Evolutionary conservation across 53 echinoderm and acorn worm species (phyloP), one percentile per base, ranked within the genome.

Genomic region (Hippasteria phrygiana): DNA sequence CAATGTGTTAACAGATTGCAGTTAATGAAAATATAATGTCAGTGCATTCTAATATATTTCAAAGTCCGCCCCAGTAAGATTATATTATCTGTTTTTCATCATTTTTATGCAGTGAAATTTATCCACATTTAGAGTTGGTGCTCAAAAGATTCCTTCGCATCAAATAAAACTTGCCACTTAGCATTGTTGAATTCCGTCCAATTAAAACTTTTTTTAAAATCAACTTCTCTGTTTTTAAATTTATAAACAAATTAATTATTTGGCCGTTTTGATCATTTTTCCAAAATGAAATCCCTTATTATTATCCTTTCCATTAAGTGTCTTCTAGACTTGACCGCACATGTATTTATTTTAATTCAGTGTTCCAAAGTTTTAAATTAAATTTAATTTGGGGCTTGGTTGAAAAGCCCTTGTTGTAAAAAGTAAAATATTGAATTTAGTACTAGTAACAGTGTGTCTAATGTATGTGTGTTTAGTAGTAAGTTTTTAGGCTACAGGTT

Each of bases 391-490:
- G 14, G 54, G 13, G 59, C 26, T 16, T 26, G 20, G 3, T 59
- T 59, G 59, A 2, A 20, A 24, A 12, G 26, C n/a, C 26, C 20
- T 59, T 59, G 59, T 24, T 24, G 22, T 9, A 4, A 26, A 24
- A 26, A 7, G 20, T 24, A 59, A 59, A 59, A 59, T 8, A 8
- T 24, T 29, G 1, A 11, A 34, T 37, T n/a, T n/a, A n/a, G n/a
- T n/a, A n/a, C n/a, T 67, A 67, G 14, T 67, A 12, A 67, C 34
- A 67, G 69, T 33, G 69, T 67, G 69, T 35, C 69, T 67, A 16
- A 18, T 67, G 16, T 67, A 67, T 28, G 12, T 1, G 4, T 59
- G 24, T 11, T 4, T 11, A 67, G n/a, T 59, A 2, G 59, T 59
- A 59, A 3, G 26, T n/a, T 59, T 59, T 8, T 7, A 8, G 59